Conservation (phyloP, 2,113 vertebrate species). For the Larimichthys crocea region DNA sequence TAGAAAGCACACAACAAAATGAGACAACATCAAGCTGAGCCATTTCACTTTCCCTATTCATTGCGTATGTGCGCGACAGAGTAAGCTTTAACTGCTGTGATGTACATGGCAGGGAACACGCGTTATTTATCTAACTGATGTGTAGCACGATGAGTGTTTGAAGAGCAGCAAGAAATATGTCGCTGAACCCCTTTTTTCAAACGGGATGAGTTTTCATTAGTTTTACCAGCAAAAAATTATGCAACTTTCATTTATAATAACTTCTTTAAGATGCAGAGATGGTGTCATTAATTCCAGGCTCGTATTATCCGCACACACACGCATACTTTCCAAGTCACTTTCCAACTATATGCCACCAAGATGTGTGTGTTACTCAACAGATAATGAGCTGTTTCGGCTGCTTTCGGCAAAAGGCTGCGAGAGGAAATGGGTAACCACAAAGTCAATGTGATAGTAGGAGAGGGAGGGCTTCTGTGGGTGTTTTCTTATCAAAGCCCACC, state of each 20-base stretch:
- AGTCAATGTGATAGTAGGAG: slow-evolving; percentile 42
- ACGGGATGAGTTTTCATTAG: background rate
- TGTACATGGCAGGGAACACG: slow-evolving; percentile 30
- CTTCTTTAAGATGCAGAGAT: background rate
- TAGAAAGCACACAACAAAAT: background rate
- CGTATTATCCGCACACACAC: slow-evolving; percentile 17
- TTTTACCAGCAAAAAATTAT: background rate
- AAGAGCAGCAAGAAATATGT: slow-evolving; percentile 36
- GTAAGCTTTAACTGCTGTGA: slow-evolving; percentile 31
- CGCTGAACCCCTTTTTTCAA: background rate
- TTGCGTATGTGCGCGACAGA: background rate
- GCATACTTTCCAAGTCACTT: background rate
- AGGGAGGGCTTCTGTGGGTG: slow-evolving; percentile 11
- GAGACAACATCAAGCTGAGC: background rate
- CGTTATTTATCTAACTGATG: slow-evolving; percentile 5
- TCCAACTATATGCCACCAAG: slow-evolving; percentile 33
- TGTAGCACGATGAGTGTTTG: slow-evolving; percentile 29
- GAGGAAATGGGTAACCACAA: slow-evolving; percentile 54
- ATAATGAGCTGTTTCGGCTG: slow-evolving; percentile 56
- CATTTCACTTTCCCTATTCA: background rate
- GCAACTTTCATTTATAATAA: background rate
- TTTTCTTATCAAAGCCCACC: slow-evolving; percentile 40
- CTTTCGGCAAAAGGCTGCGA: slow-evolving; percentile 32
- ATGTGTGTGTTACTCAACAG: slow-evolving; percentile 35
- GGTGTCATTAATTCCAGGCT: slow-evolving; percentile 5